phyloP scores from a whole-genome alignment of 1,140 invertebrate species.

The Drosophila murphyi region DNA sequence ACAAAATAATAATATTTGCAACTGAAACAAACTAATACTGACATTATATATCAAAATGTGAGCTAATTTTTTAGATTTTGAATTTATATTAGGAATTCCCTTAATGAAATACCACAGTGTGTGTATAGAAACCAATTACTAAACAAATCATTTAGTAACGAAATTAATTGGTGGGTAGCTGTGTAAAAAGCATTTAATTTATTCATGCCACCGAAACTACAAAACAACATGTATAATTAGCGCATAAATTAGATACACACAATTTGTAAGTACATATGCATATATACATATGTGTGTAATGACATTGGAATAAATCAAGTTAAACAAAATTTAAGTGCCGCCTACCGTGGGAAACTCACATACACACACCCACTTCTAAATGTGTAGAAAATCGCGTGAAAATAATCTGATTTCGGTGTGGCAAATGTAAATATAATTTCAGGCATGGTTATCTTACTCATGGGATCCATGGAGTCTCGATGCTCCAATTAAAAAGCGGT shows the following conservation, averaged over 20 bases:
- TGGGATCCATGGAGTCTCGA: no score
- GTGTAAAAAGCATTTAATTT: conserved; percentile 58
- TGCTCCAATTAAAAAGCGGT: no score
- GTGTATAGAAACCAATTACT: conserved; percentile 51
- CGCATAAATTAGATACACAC: conserved; percentile 60
- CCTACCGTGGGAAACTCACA: conserved; percentile 3
- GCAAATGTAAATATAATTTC: conserved; percentile 46
- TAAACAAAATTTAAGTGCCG: conserved; percentile 26
- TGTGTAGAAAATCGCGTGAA: conserved; percentile 26
- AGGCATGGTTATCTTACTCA: not conserved
- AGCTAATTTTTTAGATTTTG: not conserved
- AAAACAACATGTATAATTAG: conserved; percentile 64
- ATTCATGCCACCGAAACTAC: conserved; percentile 49
- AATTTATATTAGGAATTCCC: not conserved
- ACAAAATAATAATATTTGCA: not conserved
- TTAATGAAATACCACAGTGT: not conserved
- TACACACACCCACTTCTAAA: not conserved
- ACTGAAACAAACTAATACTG: not conserved
- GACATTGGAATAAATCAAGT: conserved; percentile 44
- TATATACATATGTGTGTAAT: conserved; percentile 9
- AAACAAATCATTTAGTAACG: conserved; percentile 60
- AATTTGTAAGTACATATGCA: not conserved
- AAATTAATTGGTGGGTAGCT: conserved; percentile 59
- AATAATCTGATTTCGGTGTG: conserved; percentile 45
- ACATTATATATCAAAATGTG: not conserved